Evolutionary conservation across 1,140 invertebrate genomes (phyloP).

Genomic region (Drosophila yakuba): DNA sequence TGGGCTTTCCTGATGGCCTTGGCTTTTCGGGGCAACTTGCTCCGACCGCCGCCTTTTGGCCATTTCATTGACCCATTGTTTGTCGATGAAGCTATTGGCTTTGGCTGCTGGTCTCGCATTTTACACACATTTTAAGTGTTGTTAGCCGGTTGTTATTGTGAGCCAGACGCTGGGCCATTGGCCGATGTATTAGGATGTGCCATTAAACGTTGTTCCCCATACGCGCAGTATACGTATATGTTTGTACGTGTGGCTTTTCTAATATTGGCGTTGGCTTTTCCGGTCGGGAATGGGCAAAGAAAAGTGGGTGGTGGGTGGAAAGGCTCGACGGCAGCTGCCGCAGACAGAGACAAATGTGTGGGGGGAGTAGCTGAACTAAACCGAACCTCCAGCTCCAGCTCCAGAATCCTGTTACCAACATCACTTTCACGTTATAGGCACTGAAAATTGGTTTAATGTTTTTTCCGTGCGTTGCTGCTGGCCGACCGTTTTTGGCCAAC

Average conservation of each 20-base stretch:
- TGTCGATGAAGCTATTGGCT: conserved; percentile 65
- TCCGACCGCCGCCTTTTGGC: not conserved
- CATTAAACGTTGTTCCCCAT: conserved; percentile 47
- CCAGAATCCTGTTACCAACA: conserved; percentile 2
- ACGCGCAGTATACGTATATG: conserved; percentile 12
- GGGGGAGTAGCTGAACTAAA: not conserved
- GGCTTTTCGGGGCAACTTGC: conserved; percentile 17
- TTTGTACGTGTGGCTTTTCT: conserved; percentile 41
- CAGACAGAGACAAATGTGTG: conserved; percentile 78
- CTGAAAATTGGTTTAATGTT: conserved; percentile 79
- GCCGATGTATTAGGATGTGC: conserved; percentile 22
- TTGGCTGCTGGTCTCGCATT: conserved; percentile 62
- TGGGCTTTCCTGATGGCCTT: conserved; percentile 24
- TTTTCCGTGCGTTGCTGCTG: conserved; percentile 48
- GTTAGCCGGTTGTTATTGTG: conserved; percentile 74
- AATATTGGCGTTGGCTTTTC: conserved; percentile 41
- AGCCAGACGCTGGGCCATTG: conserved; percentile 12
- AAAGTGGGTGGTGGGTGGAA: not conserved
- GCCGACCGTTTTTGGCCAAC: conserved; percentile 58
- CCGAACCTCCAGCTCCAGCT: not conserved
- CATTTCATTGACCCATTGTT: conserved; percentile 71
- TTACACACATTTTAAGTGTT: conserved; percentile 80
- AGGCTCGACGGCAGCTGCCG: conserved; percentile 51
- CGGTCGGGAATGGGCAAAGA: not conserved
- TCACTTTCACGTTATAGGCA: conserved; percentile 54